Conservation (phyloP, 2,888 invertebrate genomes). For the Sarcophaga subvicina region DNA sequence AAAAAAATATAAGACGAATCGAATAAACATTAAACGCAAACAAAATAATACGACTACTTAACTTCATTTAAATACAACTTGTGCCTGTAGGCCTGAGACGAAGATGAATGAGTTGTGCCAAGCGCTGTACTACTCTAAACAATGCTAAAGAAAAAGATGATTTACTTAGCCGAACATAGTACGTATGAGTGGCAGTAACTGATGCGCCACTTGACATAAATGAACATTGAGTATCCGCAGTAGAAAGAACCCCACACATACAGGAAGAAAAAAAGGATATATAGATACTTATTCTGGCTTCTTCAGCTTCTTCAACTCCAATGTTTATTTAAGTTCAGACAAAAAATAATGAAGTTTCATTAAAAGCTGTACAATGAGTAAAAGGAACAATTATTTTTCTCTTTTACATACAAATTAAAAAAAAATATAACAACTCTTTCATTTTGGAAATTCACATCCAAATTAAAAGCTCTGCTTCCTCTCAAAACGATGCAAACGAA, state of each 20-base stretch:
- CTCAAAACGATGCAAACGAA: too few species aligned
- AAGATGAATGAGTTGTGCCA: slow-evolving; percentile 19
- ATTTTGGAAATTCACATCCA: too few species aligned
- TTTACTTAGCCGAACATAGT: not conserved
- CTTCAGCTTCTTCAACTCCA: not conserved
- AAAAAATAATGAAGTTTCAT: too few species aligned
- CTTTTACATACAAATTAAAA: too few species aligned
- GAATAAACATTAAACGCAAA: slow-evolving; percentile 36
- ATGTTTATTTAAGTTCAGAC: too few species aligned
- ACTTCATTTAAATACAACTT: slow-evolving; percentile 60
- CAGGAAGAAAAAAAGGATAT: too few species aligned
- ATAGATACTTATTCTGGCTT: not conserved
- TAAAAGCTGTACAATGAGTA: too few species aligned
- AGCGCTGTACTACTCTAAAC: slow-evolving; percentile 37
- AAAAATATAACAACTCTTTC: too few species aligned
- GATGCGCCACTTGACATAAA: slow-evolving; percentile 48
- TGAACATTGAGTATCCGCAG: not conserved
- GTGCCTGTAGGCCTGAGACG: slow-evolving; percentile 55
- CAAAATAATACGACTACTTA: slow-evolving; percentile 60
- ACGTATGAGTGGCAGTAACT: slow-evolving; percentile 47
- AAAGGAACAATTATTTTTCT: too few species aligned
- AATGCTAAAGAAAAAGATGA: not conserved
- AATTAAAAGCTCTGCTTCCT: too few species aligned
- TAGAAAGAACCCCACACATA: not conserved
- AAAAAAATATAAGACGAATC: slow-evolving; percentile 24